Conservation (phyloP, 2,888 invertebrate species). For the Luffia ferchaultella region DNA sequence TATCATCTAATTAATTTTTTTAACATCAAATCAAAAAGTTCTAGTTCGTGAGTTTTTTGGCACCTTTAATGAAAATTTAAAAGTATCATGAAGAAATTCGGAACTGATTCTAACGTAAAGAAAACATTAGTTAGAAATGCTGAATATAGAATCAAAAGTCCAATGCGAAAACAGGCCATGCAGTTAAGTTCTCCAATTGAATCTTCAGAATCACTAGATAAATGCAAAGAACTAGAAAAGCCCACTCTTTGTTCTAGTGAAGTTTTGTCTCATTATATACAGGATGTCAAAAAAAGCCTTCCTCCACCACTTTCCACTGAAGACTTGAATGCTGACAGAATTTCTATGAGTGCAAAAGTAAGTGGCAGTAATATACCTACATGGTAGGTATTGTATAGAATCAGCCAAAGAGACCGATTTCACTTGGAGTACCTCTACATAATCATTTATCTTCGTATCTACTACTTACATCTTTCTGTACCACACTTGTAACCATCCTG, state of each 20-base stretch:
- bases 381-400: too few species aligned
- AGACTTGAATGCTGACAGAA: conserved; percentile 29
- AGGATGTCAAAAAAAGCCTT: conserved; percentile 28
- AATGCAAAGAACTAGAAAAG: conserved; percentile 28
- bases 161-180: conserved; percentile 24
- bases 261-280: conserved; percentile 38
- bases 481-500: too few species aligned
- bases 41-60: too few species aligned
- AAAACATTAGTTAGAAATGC: conserved; percentile 45
- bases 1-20: too few species aligned
- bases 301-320: conserved; percentile 23
- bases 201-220: conserved; percentile 9
- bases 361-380: conserved; percentile 9
- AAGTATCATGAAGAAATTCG: conserved; percentile 30
- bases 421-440: too few species aligned
- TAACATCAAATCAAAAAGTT: too few species aligned
- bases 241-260: conserved; percentile 49
- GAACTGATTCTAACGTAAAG: conserved; percentile 42
- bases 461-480: too few species aligned
- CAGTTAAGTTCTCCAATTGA: conserved; percentile 15
- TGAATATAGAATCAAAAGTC: conserved; percentile 29
- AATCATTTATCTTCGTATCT: too few species aligned
- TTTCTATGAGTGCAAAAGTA: conserved; percentile 33
- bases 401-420: too few species aligned
- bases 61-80: too few species aligned